Base-by-base conservation (phyloP, 2,797 vertebrate genomes). In the Todus mexicanus region DNA sequence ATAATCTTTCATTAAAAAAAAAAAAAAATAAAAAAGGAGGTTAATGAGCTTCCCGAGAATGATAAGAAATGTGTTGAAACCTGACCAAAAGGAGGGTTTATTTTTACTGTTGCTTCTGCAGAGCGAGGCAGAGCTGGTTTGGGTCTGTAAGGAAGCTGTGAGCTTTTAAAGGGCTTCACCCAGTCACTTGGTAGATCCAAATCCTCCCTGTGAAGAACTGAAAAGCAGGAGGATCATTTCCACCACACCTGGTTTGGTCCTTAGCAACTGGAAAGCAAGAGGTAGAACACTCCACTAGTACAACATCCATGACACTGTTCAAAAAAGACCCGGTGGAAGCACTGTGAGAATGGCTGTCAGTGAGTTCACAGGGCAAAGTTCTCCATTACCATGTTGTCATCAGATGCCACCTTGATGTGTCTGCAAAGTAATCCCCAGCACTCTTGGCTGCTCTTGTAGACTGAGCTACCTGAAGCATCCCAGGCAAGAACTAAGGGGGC, bases 1-100 rank as follows among this genome's bases (percentile, higher is more conserved):
- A 92, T 76, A 90, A 90, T 76, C 92, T 88, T 94, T 88, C 73
- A 82, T 85, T 79, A 25, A 69, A 93, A 59, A 59, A 56, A 54
- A 54, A 57, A 15, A 40, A 29, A 61, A 54, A 57, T 10, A 40
- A 29, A 61, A 26, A 82, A 90, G 75, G 70, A 18, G 60, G 87
- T 75, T 87, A 90, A 83, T 72, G 84, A 76, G 50, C 56, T 83
- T 90, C 87, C 92, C 64, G 70, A 72, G 84, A 76, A 72, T 37
- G 83, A 90, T 92, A 88, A 86, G 87, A 89, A 94, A 92, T 90
- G 84, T 92, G 90, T 95, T 92, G 87, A 92, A 92, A 92, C 87
- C 87, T 85, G 86, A 90, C 43, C 68, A 79, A 90, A 88, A 82
- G 51, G 21, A 42, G 33, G 45, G 23, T n/a, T 43, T 64, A 11